Evolutionary conservation across 1,140 invertebrate genomes (phyloP), one percentile per base, ranked within the genome.

Genomic region (Plodia interpunctella): DNA sequence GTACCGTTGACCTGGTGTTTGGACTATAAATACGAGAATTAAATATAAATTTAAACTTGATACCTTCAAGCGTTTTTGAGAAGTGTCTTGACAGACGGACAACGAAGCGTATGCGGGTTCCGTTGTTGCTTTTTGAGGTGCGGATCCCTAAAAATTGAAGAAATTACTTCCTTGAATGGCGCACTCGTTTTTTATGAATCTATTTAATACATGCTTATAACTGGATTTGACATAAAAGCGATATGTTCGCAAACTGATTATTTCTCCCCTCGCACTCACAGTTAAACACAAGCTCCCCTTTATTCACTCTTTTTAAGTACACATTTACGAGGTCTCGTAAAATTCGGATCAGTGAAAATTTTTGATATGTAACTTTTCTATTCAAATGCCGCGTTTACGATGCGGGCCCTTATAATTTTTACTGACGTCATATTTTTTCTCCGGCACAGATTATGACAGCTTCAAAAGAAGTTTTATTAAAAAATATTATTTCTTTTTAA

Each of bases 321-420:
- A 83, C 76, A 76, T 87, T 87, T 89, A 89, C 82, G 87, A 87
- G 79, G 78, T 80, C 83, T 87, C 87, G 87, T 89, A 89, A 89
- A 89, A 80, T 76, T 87, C 82, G 87, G 87, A 87, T 89, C 84
- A 89, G 82, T 87, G 87, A 87, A 87, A 87, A 87, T 87, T 89
- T 89, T 89, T 89, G 87, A 89, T 89, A 89, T 87, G 87, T 89
- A 80, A 89, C 84, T 78, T 80, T 87, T 83, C 83, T 87, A 89
- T 89, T 89, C 87, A 89, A 89, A 89, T 87, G 83, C 70, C 66
- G 73, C 66, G 65, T 87, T 89, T 89, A 89, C 83, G 87, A 87
- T 66, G 68, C 60, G 67, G 68, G 69, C 83, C 80, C 83, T 88
- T 87, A 86, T 83, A 82, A 85, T 87, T 87, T 38, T 88, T 86